Conservation (phyloP, 2,113 vertebrate species). For the Bubalus kerabau region DNA sequence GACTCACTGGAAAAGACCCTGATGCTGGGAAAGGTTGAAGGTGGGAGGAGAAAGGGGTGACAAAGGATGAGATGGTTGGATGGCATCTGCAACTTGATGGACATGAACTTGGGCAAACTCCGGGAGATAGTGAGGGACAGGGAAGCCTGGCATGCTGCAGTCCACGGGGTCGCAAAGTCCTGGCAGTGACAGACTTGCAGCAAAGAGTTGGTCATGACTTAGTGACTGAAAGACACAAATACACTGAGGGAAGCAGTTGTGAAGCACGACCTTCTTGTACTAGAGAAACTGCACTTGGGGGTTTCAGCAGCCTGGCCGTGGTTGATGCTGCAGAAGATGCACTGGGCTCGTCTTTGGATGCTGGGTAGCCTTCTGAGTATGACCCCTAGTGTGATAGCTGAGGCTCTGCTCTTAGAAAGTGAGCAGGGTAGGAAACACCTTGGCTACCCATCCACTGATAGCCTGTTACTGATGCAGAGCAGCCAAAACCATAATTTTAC, state of each 20-base stretch:
- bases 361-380: background rate
- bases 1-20: background rate
- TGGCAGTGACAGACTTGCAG: background rate
- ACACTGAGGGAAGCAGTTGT: background rate
- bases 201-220: background rate
- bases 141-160: background rate
- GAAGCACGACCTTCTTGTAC: background rate
- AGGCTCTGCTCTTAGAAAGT: background rate
- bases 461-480: background rate
- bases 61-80: background rate
- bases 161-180: background rate
- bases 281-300: background rate
- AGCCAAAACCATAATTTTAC: background rate
- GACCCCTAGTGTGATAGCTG: background rate
- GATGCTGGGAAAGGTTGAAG: background rate
- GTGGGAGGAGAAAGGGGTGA: background rate
- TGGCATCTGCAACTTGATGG: background rate
- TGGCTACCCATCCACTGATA: background rate
- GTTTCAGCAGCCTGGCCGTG: background rate
- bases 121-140: background rate
- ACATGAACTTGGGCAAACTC: background rate
- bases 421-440: background rate
- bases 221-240: background rate
- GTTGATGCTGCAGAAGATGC: background rate
- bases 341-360: background rate